phyloP scores from a whole-genome alignment of 1,140 invertebrate genomes.

The Polypedilum pembai region DNA sequence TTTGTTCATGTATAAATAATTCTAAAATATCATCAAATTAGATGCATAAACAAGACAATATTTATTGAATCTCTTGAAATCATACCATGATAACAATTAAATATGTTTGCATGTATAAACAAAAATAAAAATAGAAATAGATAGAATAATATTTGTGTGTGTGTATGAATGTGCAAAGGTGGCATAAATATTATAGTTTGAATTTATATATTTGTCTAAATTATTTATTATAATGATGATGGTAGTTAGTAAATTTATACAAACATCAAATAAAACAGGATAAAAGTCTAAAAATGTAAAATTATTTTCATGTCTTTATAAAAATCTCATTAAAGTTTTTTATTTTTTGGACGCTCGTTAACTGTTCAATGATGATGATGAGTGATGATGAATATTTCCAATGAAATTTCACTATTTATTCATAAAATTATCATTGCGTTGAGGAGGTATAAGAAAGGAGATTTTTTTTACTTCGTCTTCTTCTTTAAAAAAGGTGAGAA shows the following conservation, averaged over 20 bases:
- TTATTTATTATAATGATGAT: slow-evolving; percentile 15
- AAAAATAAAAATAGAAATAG: not conserved
- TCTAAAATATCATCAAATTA: not conserved
- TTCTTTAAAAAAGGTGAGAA: slow-evolving; percentile 13
- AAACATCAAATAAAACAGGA: not conserved
- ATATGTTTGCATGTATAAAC: not conserved
- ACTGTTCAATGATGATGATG: not conserved
- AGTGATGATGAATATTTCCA: not conserved
- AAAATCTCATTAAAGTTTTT: not conserved
- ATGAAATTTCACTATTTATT: slow-evolving; percentile 19
- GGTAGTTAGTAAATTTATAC: not conserved
- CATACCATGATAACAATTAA: not conserved
- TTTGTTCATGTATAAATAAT: too few relatives aligned
- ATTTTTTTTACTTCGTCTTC: not conserved
- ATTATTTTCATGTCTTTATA: not conserved
- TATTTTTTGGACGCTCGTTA: not conserved
- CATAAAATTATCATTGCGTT: slow-evolving; percentile 2
- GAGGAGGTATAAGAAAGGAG: slow-evolving; percentile 9
- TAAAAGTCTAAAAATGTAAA: too few relatives aligned
- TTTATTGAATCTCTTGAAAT: slow-evolving; percentile 15
- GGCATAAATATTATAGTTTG: not conserved
- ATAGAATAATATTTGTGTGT: not conserved
- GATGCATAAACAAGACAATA: not conserved
- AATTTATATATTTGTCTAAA: not conserved
- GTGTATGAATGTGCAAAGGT: not conserved